Conservation (phyloP, 2,113 vertebrate species). For the Pelodiscus sinensis region DNA sequence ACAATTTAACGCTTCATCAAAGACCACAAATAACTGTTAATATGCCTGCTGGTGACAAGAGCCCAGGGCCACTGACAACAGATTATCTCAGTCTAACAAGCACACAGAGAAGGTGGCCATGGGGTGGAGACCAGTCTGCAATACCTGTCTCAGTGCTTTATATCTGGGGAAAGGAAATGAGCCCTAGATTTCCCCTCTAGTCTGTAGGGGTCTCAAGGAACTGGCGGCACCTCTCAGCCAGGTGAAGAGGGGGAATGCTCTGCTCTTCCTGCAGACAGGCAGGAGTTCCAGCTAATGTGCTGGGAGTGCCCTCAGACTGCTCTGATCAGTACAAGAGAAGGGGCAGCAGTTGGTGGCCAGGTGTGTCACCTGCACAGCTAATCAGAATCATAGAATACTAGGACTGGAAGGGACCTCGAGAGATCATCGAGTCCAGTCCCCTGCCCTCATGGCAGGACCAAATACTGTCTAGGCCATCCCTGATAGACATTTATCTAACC, state of each 20-base stretch:
- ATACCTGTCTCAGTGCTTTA: background rate
- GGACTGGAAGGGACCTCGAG: too few species aligned
- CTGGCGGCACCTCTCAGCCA: background rate
- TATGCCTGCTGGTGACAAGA: too few species aligned
- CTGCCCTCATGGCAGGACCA: too few species aligned
- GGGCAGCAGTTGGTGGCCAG: background rate
- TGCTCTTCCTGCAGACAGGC: background rate
- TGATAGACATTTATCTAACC: too few species aligned
- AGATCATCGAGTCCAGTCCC: too few species aligned
- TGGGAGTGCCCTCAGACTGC: background rate
- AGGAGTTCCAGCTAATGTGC: background rate
- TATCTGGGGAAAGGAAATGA: background rate
- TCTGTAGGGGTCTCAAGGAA: background rate
- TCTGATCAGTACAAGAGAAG: fast-evolving
- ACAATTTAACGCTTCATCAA: too few species aligned
- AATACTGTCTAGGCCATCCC: too few species aligned
- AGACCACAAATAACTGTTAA: too few species aligned
- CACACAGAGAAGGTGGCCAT: background rate
- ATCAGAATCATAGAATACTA: too few species aligned
- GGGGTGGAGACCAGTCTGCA: background rate
- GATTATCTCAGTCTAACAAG: background rate
- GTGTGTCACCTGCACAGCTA: too few species aligned
- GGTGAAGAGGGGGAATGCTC: background rate
- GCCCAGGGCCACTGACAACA: too few species aligned
- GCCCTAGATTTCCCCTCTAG: background rate